These are phyloP conservation scores for Chloroceryle amazona DNA, from an alignment of 2,797 vertebrate species.

Conservation along the genomic window DNA sequence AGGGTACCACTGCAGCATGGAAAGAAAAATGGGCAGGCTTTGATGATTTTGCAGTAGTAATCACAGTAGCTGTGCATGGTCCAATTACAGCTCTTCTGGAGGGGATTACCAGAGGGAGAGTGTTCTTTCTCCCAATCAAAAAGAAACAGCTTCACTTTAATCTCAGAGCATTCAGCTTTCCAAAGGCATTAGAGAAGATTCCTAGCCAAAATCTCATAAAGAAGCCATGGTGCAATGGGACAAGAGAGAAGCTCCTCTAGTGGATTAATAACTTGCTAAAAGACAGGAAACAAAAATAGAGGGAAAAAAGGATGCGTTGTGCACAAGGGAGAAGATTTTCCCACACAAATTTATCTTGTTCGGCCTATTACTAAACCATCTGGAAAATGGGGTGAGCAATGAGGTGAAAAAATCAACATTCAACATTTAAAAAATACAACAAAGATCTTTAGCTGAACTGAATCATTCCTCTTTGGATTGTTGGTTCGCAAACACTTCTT, in stretches of 20 bases:
- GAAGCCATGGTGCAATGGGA: background rate
- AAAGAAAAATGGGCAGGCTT: slow-evolving; percentile 10
- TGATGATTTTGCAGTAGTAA: background rate
- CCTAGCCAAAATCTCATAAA: background rate
- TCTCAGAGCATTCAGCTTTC: background rate
- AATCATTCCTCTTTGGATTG: background rate
- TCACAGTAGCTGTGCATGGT: background rate
- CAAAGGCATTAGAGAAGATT: background rate
- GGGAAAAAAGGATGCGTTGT: rapidly evolving
- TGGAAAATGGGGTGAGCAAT: background rate
- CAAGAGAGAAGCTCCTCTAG: background rate
- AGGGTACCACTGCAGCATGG: background rate
- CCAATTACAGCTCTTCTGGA: background rate
- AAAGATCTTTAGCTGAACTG: background rate
- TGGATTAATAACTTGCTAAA: background rate
- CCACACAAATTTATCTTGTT: background rate
- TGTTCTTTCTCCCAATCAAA: background rate
- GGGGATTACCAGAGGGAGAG: background rate
- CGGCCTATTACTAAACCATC: background rate
- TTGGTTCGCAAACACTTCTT: background rate
- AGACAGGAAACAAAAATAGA: background rate
- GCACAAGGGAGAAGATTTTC: background rate
- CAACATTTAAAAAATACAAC: background rate
- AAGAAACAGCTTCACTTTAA: background rate
- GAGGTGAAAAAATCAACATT: slow-evolving; percentile 17